A percentile compares a stretch with the other conserved stretches of the same genome.
Evolutionary conservation across 92 coral and sea anemone species (phyloP).

Genomic region (Ricordea florida): DNA sequence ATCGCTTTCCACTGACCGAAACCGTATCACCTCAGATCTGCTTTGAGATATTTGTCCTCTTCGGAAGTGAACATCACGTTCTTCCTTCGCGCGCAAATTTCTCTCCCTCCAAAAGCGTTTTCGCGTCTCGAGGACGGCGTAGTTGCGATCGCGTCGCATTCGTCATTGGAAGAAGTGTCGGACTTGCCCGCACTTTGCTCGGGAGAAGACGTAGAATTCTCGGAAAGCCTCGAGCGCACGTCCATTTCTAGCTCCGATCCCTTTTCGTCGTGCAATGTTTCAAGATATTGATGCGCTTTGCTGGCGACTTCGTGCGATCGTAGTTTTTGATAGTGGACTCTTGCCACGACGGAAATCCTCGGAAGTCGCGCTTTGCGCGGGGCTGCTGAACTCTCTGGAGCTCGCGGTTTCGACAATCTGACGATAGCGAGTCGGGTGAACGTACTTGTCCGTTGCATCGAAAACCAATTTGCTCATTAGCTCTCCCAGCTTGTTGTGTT

Average conservation of each 20-base stretch:
- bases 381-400: background rate
- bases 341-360: conserved; percentile 58
- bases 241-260: conserved; percentile 5
- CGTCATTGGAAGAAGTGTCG: no score
- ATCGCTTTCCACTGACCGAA: conserved; percentile 55
- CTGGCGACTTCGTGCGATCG: conserved; percentile 57
- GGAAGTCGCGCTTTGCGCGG: conserved; percentile 33
- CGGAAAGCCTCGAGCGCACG: conserved; percentile 13
- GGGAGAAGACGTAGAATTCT: background rate
- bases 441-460: conserved; percentile 49
- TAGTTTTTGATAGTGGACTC: conserved; percentile 60
- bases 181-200: no score
- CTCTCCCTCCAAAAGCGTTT: background rate
- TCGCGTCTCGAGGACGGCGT: background rate
- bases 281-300: conserved; percentile 37
- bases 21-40: conserved; percentile 31
- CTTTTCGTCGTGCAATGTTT: conserved; percentile 20
- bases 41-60: conserved; percentile 26
- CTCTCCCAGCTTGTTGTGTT: conserved; percentile 36
- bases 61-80: conserved; percentile 27
- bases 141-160: background rate
- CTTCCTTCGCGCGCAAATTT: background rate
- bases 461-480: conserved; percentile 42
- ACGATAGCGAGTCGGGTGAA: conserved; percentile 57
- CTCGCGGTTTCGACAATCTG: conserved; percentile 63